Percentiles rank a stretch among this genome's conserved stretches.
These are phyloP conservation scores for Mus minutoides DNA, from an alignment of 2,797 vertebrate genomes.

Conservation along the genomic window DNA sequence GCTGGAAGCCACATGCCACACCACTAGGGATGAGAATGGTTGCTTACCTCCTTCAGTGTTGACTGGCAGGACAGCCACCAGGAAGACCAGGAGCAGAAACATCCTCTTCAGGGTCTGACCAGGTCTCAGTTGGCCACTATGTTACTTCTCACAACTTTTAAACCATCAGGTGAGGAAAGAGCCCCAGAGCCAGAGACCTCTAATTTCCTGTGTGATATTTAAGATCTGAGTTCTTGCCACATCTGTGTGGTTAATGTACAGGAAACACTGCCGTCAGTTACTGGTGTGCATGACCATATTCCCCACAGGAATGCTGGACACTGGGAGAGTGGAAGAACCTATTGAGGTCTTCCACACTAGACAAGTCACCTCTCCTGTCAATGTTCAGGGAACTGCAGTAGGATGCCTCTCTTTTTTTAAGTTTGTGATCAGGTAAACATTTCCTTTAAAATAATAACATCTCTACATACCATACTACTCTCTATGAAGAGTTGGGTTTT, in stretches of 20 bases:
- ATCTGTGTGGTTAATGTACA: neutral
- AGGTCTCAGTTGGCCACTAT: fast-evolving
- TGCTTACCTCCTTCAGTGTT: neutral
- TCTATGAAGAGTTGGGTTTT: neutral
- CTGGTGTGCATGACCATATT: neutral
- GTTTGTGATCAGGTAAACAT: neutral
- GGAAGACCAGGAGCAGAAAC: neutral
- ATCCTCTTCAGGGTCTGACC: neutral
- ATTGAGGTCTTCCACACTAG: neutral
- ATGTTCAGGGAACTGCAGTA: neutral
- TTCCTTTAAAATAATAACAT: neutral
- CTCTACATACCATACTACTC: neutral
- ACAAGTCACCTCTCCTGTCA: neutral
- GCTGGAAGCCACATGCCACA: neutral
- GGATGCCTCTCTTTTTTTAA: neutral
- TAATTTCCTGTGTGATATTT: neutral
- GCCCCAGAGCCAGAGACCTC: neutral
- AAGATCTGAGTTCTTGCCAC: neutral
- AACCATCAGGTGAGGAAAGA: neutral
- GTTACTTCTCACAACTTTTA: neutral
- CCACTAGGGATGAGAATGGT: neutral
- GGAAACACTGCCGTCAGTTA: neutral
- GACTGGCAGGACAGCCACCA: neutral
- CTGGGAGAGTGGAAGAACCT: neutral
- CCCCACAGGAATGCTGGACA: neutral